Evolutionary conservation across 2,888 invertebrate genomes (phyloP), one percentile per base, ranked within the genome.

Genomic region (Leucania comma): DNA sequence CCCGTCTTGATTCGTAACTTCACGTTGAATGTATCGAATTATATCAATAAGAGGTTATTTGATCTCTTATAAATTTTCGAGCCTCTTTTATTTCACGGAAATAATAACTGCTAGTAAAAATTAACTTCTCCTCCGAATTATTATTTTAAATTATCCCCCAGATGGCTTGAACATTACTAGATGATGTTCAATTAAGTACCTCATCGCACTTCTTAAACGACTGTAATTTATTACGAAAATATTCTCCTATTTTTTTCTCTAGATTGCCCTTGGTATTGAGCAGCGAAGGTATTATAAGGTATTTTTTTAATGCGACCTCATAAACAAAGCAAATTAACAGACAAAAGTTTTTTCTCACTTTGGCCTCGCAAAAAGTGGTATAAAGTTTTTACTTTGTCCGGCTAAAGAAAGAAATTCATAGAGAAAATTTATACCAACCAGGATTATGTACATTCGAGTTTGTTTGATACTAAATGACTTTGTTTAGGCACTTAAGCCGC

Each of bases 401-500:
- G 61, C 60, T 66, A 65, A 86, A 85, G 78, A 68, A 76, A 79
- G 84, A 85, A 87, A 88, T 87, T 86, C 86, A 85, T 73, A 54
- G 83, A 68, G 53, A 73, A 85, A 88, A 89, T 91, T 89, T 89
- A 90, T 90, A 71, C 73, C 81, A 69, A 57, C 59, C 63, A 60
- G 87, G 88, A 89, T 89, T 88, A 87, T 77, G 63, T 66, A 53
- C 20, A 70, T 64, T 67, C 64, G 53, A 60, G 60, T 87, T 89
- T 87, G 87, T 88, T 89, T 87, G 82, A 87, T 87, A 83, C 85
- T 88, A 90, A 90, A 90, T 90, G 88, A 87, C 89, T 90, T 90
- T 90, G 89, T 89, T 90, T 88, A 87, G 87, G 87, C 82, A 85
- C 86, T 87, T 88, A 88, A 90, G 87, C 88, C 77, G 76, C 80